phyloP scores from a whole-genome alignment of 2,888 invertebrate genomes.

The Tenthredo livida region DNA sequence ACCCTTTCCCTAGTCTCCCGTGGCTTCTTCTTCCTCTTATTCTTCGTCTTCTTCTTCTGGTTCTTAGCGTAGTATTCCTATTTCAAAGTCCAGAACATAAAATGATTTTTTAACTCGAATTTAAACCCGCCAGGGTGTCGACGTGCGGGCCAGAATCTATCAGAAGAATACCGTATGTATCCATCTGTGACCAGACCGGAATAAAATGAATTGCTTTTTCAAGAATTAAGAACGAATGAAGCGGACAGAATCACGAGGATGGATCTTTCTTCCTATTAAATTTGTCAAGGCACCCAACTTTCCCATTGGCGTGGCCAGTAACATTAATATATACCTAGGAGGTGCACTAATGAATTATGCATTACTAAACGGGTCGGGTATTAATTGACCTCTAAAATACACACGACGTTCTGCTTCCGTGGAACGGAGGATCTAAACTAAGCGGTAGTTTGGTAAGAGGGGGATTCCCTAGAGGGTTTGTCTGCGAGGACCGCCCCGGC shows the following conservation, averaged over 20 bases:
- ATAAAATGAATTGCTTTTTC: conserved; percentile 17
- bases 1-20: conserved; percentile 43
- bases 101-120: conserved; percentile 32
- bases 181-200: not conserved
- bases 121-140: conserved; percentile 15
- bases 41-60: not conserved
- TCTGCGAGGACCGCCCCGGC: conserved; percentile 51
- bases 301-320: not conserved
- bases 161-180: not conserved
- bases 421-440: conserved; percentile 50
- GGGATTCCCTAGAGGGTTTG: conserved; percentile 51
- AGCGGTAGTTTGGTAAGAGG: conserved; percentile 51
- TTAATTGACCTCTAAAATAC: conserved; percentile 54
- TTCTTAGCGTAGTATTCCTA: not conserved
- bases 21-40: not conserved
- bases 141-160: conserved; percentile 2
- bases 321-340: conserved; percentile 45
- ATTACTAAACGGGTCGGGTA: conserved; percentile 52
- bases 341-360: conserved; percentile 52
- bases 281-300: conserved; percentile 20
- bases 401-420: conserved; percentile 54
- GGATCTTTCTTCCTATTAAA: not conserved
- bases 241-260: not conserved
- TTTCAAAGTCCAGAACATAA: conserved; percentile 14
- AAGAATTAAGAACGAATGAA: conserved; percentile 8